phyloP scores from a whole-genome alignment of 1,140 invertebrate genomes.

The Leptopilina clavipes region DNA sequence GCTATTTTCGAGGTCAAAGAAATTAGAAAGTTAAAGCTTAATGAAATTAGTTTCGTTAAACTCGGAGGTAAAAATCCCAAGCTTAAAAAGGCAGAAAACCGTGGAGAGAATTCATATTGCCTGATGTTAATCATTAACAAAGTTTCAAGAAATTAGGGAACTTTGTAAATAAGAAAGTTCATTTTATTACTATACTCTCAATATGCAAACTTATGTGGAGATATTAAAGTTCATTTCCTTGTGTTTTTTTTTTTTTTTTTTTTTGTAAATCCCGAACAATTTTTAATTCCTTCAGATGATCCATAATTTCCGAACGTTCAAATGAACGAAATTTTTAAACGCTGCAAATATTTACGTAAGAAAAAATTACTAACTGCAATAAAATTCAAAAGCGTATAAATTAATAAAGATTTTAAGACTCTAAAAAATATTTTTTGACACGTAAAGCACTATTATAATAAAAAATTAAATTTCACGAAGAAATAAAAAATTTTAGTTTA shows the following conservation, averaged over 20 bases:
- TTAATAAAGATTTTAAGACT: no score
- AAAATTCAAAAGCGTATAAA: no score
- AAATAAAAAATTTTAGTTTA: no score
- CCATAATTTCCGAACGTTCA: no score
- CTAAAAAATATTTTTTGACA: no score
- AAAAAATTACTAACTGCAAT: no score
- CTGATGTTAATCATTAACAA: slow-evolving; percentile 13
- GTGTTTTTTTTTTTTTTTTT: neutral
- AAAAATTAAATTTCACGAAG: no score
- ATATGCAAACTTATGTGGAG: slow-evolving; percentile 7
- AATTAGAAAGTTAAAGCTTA: slow-evolving; percentile 20
- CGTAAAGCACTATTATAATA: no score
- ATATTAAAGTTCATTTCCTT: neutral
- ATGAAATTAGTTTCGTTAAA: slow-evolving; percentile 20
- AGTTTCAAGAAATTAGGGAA: slow-evolving; percentile 8
- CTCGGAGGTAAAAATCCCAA: slow-evolving; percentile 1
- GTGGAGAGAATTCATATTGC: slow-evolving; percentile 19
- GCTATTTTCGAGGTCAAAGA: slow-evolving; percentile 8
- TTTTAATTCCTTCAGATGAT: no score
- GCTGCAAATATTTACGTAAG: no score
- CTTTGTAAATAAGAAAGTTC: slow-evolving; percentile 20
- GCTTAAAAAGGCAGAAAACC: slow-evolving; percentile 6
- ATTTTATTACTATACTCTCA: slow-evolving; percentile 4
- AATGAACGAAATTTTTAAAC: no score
- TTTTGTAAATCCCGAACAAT: no score